Base-by-base conservation (phyloP, 2,113 vertebrate genomes). In the Thunnus thynnus region DNA sequence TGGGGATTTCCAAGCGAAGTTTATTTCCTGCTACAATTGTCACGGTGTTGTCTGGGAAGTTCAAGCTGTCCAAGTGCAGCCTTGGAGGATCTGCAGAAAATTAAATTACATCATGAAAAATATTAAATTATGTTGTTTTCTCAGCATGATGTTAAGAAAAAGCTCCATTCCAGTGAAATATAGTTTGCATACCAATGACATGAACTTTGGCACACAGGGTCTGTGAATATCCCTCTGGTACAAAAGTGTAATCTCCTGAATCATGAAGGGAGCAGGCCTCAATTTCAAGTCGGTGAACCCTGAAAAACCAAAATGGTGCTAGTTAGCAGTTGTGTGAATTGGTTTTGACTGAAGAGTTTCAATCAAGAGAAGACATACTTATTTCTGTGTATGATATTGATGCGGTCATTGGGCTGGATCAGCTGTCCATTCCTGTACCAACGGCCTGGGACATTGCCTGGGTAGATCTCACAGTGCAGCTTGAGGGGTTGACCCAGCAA, bases 381-480 rank as follows among this genome's bases (percentile, higher is more conserved):
- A 91, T 96, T 96, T 92, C 96, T 97, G 89, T 99, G 98, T 56
- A 96, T 85, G 71, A 99, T 91, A 82, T 94, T 97, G 68, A 99
- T 83, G 50, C 92, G 97, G 50, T 99, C 98, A 58, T 90, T 95
- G 22, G 97, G 94, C 91, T 97, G 97, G 27, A 99, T 88, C 47
- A 97, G 89, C 80, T 99, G 97, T 5, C 97, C 98, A 6, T 99
- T 99, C 91, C 97, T 96, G 85, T 97, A 99, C 98, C 98, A 99
- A 65, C 97, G 98, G 10, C 98, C 98, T 22, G 95, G 64, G 48
- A 99, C 94, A 0, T 97, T 96, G 74, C 97, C 97, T 36, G 98
- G 98, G 58, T 66, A 94, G 86, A 99, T 96, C 93, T 99, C 98
- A 93, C 97, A 99, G 84, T 97, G 96, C 78, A 99, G 64, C 82